Percentiles rank a stretch among this genome's conserved stretches.
These are phyloP conservation scores for Steinernema khuongi DNA, from an alignment of 1,140 invertebrate species.

Conservation along the genomic window DNA sequence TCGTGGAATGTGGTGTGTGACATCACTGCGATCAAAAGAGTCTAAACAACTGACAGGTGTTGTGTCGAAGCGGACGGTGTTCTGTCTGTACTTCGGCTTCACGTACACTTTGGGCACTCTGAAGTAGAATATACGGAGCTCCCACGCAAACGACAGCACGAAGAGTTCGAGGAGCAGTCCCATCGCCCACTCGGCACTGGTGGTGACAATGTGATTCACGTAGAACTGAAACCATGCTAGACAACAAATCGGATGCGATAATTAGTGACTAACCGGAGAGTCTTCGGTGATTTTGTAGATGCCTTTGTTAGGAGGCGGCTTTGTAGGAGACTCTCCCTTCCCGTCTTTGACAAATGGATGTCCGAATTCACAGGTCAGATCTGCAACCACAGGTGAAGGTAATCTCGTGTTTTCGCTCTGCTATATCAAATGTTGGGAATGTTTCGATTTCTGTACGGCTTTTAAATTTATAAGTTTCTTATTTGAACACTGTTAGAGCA, in stretches of 20 bases:
- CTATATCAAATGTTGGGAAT: background rate
- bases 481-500: background rate
- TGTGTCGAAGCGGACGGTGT: background rate
- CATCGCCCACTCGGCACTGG: constrained; percentile 20
- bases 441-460: background rate
- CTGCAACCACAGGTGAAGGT: too few species aligned
- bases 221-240: constrained; percentile 14
- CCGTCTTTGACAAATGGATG: background rate
- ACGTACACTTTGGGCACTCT: constrained; percentile 13
- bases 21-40: background rate
- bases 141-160: constrained; percentile 11
- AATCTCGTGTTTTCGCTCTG: too few species aligned
- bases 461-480: background rate
- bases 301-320: background rate
- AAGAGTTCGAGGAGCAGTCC: constrained; percentile 12
- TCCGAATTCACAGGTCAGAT: background rate
- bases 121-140: constrained; percentile 7
- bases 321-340: background rate
- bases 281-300: background rate
- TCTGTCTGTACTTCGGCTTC: background rate
- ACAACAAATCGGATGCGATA: background rate
- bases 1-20: background rate
- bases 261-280: background rate
- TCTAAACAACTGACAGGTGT: background rate
- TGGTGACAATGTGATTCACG: constrained; percentile 1